Conservation (phyloP, 2,888 invertebrate genomes). For the Acleris literana region DNA sequence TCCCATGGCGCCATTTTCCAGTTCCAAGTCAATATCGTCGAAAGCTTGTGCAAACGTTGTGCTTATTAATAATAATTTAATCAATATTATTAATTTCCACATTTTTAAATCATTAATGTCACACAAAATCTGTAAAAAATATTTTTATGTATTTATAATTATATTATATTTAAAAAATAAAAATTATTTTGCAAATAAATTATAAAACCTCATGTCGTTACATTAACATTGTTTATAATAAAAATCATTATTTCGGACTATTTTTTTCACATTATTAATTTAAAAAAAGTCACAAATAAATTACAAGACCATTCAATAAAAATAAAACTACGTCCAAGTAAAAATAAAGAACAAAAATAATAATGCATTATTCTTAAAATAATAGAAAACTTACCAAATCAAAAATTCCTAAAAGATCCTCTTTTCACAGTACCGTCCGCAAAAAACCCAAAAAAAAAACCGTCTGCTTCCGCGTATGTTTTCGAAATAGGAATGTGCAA, state of each 20-base stretch:
- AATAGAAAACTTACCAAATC: background rate
- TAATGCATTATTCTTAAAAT: too few species aligned
- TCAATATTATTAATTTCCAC: constrained; percentile 41
- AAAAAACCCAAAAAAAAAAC: constrained; percentile 5
- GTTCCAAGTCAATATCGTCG: constrained; percentile 59
- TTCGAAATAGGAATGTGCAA: constrained; percentile 63
- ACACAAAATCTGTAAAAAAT: constrained; percentile 8
- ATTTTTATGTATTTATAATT: too few species aligned
- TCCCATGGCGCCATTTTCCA: constrained; percentile 50
- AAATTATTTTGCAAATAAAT: too few species aligned
- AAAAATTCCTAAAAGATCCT: background rate
- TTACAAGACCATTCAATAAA: too few species aligned
- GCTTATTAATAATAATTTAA: constrained; percentile 45
- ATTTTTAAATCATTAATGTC: constrained; percentile 44
- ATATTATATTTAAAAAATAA: too few species aligned
- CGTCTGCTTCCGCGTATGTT: constrained; percentile 40
- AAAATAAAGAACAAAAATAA: too few species aligned
- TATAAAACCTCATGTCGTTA: too few species aligned
- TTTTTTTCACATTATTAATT: too few species aligned
- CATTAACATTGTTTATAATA: too few species aligned
- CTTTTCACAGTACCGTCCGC: constrained; percentile 13
- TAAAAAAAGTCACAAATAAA: too few species aligned
- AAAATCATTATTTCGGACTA: too few species aligned
- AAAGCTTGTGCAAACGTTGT: constrained; percentile 41
- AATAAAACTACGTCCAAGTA: too few species aligned